Evolutionary conservation across 2,113 vertebrate genomes (phyloP).

Genomic region (Cebus imitator): DNA sequence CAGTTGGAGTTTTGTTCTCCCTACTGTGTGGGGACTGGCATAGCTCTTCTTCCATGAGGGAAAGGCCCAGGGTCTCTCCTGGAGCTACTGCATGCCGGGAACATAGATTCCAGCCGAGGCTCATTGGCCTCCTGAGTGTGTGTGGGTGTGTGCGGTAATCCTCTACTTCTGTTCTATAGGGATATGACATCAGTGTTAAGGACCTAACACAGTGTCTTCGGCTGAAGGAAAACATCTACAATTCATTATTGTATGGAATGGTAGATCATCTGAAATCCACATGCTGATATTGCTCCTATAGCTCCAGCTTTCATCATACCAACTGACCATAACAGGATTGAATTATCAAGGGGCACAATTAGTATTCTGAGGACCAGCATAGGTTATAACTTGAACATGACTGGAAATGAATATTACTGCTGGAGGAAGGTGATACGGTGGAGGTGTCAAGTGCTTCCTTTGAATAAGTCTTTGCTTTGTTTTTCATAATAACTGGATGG

Average conservation of each 20-base stretch:
- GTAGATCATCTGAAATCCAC: background rate
- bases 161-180: background rate
- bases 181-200: background rate
- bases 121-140: background rate
- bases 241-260: background rate
- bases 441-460: background rate
- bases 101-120: background rate
- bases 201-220: background rate
- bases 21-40: background rate
- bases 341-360: background rate
- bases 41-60: background rate
- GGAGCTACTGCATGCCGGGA: background rate
- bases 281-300: background rate
- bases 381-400: background rate
- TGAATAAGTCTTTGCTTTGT: background rate
- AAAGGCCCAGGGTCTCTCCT: background rate
- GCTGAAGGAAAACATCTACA: background rate
- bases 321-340: background rate
- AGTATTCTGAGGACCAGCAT: background rate
- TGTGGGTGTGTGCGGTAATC: background rate
- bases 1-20: background rate
- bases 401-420: background rate
- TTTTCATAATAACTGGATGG: background rate
- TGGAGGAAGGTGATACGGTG: background rate
- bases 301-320: background rate